A percentile compares a stretch with the other conserved stretches of the same genome.
phyloP scores from a whole-genome alignment of 2,113 vertebrate species.

The Trachemys scripta region DNA sequence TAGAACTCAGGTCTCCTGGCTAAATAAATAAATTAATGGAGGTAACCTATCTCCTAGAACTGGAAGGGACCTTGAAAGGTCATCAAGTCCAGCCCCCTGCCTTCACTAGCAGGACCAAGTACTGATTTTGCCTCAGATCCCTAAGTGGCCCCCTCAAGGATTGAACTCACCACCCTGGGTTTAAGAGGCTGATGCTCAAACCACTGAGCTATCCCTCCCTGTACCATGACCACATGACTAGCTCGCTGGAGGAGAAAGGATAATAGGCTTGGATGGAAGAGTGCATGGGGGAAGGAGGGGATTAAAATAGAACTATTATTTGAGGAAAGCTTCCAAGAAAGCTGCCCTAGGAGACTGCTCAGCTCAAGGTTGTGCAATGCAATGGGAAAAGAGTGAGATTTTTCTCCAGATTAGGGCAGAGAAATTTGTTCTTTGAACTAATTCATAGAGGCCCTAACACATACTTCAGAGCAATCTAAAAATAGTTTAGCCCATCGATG shows the following conservation, averaged over 20 bases:
- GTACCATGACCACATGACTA: neutral
- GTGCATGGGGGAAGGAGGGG: neutral
- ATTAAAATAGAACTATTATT: neutral
- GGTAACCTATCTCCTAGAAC: too few relatives aligned
- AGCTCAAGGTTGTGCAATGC: slow-evolving; percentile 9
- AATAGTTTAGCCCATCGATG: slow-evolving; percentile 58
- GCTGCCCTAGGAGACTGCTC: neutral
- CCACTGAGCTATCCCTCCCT: too few relatives aligned
- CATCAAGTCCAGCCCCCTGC: too few relatives aligned
- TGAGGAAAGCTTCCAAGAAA: slow-evolving; percentile 25
- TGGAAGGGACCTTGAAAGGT: too few relatives aligned
- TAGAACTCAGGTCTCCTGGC: neutral
- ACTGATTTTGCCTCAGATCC: too few relatives aligned
- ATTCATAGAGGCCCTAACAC: slow-evolving; percentile 59
- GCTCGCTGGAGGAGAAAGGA: too few relatives aligned
- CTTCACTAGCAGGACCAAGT: too few relatives aligned
- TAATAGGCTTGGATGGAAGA: neutral
- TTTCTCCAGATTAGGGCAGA: slow-evolving; percentile 32
- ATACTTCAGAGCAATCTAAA: slow-evolving; percentile 67
- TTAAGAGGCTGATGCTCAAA: too few relatives aligned
- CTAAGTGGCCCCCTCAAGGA: too few relatives aligned
- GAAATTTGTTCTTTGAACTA: slow-evolving; percentile 45
- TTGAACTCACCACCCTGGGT: too few relatives aligned
- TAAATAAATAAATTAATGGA: too few relatives aligned
- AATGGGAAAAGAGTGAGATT: slow-evolving; percentile 3